Base-by-base conservation (phyloP, 2,113 vertebrate species). In the Blennius ocellaris region DNA sequence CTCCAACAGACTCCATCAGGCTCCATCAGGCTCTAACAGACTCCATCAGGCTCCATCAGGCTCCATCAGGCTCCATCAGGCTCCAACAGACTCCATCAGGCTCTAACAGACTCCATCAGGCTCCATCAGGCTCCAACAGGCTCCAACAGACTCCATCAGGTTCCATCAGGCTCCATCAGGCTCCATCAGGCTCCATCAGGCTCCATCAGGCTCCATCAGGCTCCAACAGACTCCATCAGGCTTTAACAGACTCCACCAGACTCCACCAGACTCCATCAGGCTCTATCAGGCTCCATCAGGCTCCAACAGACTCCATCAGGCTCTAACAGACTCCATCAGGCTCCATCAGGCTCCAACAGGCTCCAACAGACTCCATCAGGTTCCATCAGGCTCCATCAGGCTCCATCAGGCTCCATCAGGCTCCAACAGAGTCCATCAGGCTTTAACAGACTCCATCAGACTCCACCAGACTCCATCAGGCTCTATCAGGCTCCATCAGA, bases 11-110 rank as follows among this genome's bases (percentile, higher is more conserved):
- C 78, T 80, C 72, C 40, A 69, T 62, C 80, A 68, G 88, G 83
- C 67, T n/a, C n/a, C n/a, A n/a, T n/a, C n/a, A n/a, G n/a, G n/a
- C n/a, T n/a, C n/a, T n/a, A n/a, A n/a, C n/a, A n/a, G n/a, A n/a
- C n/a, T n/a, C n/a, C n/a, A n/a, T n/a, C n/a, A n/a, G n/a, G 68
- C 78, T 80, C 72, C 40, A 69, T 62, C 80, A 68, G 88, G 83
- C 67, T n/a, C n/a, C n/a, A n/a, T n/a, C n/a, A n/a, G n/a, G n/a
- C 78, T 80, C 72, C 40, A 69, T 62, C 80, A 68, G 88, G 83
- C 67, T n/a, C n/a, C n/a, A n/a, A n/a, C n/a, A n/a, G n/a, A 65
- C 78, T 80, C 72, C 40, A 69, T 62, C 80, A 68, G 88, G 83
- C 67, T n/a, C n/a, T n/a, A n/a, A n/a, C n/a, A n/a, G n/a, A 65